These are phyloP conservation scores for Myiozetetes cayanensis DNA, from an alignment of 2,113 vertebrate species.

Conservation along the genomic window DNA sequence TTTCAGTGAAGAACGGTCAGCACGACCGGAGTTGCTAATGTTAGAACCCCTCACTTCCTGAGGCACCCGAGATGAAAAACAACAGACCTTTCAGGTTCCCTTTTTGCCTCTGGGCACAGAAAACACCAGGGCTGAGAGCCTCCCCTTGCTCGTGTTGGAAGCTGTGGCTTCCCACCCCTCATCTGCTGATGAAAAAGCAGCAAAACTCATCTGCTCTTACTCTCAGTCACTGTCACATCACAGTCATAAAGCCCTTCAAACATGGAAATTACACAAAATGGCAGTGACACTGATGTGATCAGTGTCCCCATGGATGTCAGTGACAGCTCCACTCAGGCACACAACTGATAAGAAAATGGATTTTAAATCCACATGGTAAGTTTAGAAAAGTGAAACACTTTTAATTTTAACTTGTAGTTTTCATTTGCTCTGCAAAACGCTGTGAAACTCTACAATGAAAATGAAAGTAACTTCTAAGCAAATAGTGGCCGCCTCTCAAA, in stretches of 20 bases:
- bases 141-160: background rate
- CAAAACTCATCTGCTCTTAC: background rate
- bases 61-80: background rate
- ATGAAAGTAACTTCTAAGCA: background rate
- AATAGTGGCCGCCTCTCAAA: background rate
- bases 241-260: background rate
- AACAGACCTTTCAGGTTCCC: background rate
- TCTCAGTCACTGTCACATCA: no score
- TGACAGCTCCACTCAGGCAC: background rate
- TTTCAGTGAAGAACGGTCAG: background rate
- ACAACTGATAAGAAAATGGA: background rate
- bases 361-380: fast-evolving
- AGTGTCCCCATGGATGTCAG: background rate
- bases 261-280: background rate
- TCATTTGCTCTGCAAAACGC: background rate
- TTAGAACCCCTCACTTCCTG: no score
- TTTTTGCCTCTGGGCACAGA: background rate
- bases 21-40: background rate
- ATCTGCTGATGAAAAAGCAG: background rate
- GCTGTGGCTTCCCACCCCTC: background rate
- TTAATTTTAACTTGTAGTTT: background rate
- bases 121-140: background rate
- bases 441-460: background rate
- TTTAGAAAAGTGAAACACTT: background rate
- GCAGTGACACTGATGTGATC: no score